phyloP scores from a whole-genome alignment of 2,113 vertebrate species.

The cattle (Bos taurus) region ARS-UCD2.0 NC_037345.1:54952001-54952500 shows the following conservation, averaged over 20 bases:
- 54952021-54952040: neutral
- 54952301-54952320: neutral
- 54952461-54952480: neutral
- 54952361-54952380: neutral
- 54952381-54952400: neutral
- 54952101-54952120: neutral
- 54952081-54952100: neutral
- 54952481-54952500: too few relatives aligned
- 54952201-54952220: neutral
- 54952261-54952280: neutral
- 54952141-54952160: neutral
- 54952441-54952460: neutral
- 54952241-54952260: neutral
- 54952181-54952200: neutral
- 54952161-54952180: neutral
- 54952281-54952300: neutral
- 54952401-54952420: neutral
- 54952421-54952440: neutral
- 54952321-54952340: neutral
- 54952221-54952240: neutral
- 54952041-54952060: neutral
- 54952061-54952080: neutral
- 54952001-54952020: neutral
- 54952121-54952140: neutral
- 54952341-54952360: neutral